Conservation (phyloP, 2,113 vertebrate genomes). For the Salvelinus namaycush region DNA sequence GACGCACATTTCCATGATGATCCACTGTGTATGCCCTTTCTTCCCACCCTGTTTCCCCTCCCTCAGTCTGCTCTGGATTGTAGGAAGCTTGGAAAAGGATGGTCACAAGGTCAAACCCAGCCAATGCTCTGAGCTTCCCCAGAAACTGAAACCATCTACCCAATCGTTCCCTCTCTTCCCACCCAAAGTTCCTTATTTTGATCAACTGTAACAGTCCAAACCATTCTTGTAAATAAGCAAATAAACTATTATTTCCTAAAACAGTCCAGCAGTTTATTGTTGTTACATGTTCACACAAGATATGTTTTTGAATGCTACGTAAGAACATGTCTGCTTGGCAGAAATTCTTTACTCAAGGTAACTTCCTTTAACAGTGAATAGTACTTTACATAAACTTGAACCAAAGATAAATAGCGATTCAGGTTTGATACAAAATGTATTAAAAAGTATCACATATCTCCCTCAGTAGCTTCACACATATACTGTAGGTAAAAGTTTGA, state of each 20-base stretch:
- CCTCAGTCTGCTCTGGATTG: constrained; percentile 29
- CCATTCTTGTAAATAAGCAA: constrained; percentile 68
- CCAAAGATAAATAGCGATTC: constrained; percentile 19
- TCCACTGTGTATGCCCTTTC: background rate
- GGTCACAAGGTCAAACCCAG: constrained; percentile 33
- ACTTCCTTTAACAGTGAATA: too few species aligned
- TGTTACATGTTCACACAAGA: background rate
- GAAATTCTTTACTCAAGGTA: too few species aligned
- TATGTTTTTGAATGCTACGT: too few species aligned
- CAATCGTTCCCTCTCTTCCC: constrained; percentile 1
- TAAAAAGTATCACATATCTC: constrained; percentile 62
- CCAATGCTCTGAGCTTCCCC: constrained; percentile 27
- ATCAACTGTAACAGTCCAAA: constrained; percentile 52
- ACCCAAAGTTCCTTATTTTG: constrained; percentile 19
- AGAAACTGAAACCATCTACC: constrained; percentile 3
- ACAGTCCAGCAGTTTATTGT: constrained; percentile 24
- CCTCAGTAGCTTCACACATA: constrained; percentile 61
- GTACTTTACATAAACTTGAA: background rate
- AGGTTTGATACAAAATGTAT: constrained; percentile 62
- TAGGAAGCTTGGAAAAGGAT: constrained; percentile 43
- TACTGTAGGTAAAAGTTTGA: constrained; percentile 31
- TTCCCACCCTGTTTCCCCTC: constrained; percentile 9
- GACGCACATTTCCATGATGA: constrained; percentile 49
- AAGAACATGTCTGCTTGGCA: too few species aligned
- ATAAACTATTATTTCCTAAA: constrained; percentile 67